Conservation (phyloP, 2,888 invertebrate genomes). For the Lasioglossum lativentre region DNA sequence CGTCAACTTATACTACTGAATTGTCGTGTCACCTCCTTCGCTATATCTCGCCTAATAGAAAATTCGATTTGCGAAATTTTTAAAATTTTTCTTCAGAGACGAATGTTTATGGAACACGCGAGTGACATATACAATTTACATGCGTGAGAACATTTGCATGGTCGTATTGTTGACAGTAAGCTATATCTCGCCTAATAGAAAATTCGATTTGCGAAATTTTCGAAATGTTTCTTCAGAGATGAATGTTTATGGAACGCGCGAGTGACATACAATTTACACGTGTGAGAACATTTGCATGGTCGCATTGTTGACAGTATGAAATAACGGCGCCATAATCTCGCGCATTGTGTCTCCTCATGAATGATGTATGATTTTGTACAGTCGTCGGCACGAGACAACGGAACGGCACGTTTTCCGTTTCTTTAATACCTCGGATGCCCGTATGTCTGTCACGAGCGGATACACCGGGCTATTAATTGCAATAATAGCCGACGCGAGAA, state of each 20-base stretch:
- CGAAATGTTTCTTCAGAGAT: too few species aligned
- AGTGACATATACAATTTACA: too few species aligned
- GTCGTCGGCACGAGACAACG: neutral
- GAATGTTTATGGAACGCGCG: too few species aligned
- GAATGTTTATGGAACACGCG: too few species aligned
- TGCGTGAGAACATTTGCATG: neutral
- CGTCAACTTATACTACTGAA: too few species aligned
- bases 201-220: too few species aligned
- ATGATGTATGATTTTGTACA: neutral
- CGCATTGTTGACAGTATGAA: neutral
- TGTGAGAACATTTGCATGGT: neutral
- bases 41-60: too few species aligned
- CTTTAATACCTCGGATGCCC: neutral
- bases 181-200: too few species aligned
- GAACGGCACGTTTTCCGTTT: neutral
- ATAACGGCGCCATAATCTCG: neutral
- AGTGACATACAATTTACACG: neutral
- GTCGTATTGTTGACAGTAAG: neutral
- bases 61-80: too few species aligned
- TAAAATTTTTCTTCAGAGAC: too few species aligned
- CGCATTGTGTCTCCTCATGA: neutral
- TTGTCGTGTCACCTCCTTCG: too few species aligned
- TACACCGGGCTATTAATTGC: conserved; percentile 22
- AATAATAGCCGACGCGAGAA: conserved; percentile 40
- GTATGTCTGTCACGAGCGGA: neutral